These are phyloP conservation scores for Phrynocephalus versicolor DNA, from an alignment of 2,113 vertebrate genomes.

Conservation along the genomic window DNA sequence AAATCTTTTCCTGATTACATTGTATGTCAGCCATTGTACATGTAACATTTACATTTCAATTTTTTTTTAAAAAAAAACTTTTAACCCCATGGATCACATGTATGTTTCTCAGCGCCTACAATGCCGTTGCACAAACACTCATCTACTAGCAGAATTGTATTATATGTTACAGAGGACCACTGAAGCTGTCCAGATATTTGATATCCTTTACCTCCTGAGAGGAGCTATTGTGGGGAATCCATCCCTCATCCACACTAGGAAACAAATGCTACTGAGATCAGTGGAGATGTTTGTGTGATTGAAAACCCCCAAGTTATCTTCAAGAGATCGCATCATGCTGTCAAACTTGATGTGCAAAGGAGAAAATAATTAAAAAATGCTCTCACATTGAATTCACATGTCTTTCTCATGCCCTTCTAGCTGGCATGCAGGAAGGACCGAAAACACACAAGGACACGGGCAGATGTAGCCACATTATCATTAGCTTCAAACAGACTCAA, in stretches of 20 bases:
- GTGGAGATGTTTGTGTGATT: not conserved
- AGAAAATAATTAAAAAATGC: too few species aligned
- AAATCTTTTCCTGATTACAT: not conserved
- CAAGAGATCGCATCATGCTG: not conserved
- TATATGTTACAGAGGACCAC: not conserved
- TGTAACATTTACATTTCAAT: too few species aligned
- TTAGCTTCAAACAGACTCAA: not conserved
- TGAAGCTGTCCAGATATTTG: not conserved
- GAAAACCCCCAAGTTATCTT: not conserved
- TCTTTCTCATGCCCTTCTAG: too few species aligned
- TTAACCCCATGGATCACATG: not conserved
- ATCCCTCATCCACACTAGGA: not conserved
- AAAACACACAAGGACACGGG: not conserved
- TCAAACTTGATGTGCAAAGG: too few species aligned
- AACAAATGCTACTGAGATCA: not conserved
- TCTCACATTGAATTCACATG: too few species aligned
- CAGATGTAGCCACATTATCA: not conserved
- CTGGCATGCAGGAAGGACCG: not conserved
- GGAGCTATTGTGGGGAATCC: not conserved
- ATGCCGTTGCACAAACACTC: not conserved
- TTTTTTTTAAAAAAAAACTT: too few species aligned
- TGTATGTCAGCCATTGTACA: constrained; percentile 1
- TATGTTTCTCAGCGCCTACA: not conserved
- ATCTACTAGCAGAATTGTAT: not conserved
- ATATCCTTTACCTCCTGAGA: not conserved